Percentiles rank a stretch among this genome's conserved stretches.
These are phyloP conservation scores for Agrochola macilenta DNA, from an alignment of 2,888 invertebrate genomes.

Conservation along the genomic window DNA sequence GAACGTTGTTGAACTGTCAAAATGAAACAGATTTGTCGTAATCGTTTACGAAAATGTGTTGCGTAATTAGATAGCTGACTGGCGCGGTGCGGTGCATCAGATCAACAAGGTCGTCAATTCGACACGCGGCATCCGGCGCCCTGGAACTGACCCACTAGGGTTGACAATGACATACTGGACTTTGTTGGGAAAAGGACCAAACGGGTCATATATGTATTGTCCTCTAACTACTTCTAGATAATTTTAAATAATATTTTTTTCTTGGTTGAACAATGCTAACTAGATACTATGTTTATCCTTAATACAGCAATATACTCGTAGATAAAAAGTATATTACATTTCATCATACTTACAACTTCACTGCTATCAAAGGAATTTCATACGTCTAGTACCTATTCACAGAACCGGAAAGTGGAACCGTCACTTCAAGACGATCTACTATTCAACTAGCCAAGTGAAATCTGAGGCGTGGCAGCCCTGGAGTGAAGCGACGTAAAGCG, in stretches of 20 bases:
- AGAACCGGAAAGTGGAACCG: constrained; percentile 49
- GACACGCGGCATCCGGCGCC: background rate
- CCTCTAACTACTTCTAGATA: background rate
- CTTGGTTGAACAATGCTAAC: background rate
- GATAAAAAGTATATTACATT: background rate
- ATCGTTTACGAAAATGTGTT: too few species aligned
- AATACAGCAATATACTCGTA: background rate
- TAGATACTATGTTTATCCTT: too few species aligned
- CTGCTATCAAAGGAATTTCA: constrained; percentile 13
- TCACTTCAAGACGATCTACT: constrained; percentile 43
- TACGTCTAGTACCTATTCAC: constrained; percentile 31
- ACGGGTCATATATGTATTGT: background rate
- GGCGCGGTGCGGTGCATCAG: constrained; percentile 1
- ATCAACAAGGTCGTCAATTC: constrained; percentile 13
- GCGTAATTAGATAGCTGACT: background rate
- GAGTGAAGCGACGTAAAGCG: constrained; percentile 26
- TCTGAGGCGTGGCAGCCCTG: constrained; percentile 40
- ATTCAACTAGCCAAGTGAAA: constrained; percentile 42
- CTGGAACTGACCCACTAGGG: background rate
- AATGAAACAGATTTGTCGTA: too few species aligned
- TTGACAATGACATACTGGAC: background rate
- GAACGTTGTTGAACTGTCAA: too few species aligned
- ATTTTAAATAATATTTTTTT: background rate
- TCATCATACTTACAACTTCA: background rate
- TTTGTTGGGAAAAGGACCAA: background rate